Conservation (phyloP, 2,888 invertebrate species). For the Lepeophtheirus nordmannii region DNA sequence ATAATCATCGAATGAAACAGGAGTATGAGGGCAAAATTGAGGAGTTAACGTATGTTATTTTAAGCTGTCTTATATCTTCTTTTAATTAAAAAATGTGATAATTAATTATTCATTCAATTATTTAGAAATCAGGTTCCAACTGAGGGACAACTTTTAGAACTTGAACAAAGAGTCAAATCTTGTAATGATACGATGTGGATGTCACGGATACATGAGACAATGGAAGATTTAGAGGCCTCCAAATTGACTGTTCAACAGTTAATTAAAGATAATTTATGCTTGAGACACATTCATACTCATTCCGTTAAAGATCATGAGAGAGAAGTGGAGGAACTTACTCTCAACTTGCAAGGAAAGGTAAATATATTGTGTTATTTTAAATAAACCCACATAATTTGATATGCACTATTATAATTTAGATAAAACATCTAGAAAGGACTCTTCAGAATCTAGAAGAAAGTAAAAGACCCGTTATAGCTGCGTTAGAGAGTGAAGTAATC, state of each 20-base stretch:
- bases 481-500: not conserved
- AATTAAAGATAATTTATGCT: slow-evolving; percentile 9
- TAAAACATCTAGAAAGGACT: not conserved
- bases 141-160: not conserved
- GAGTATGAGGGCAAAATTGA: not conserved
- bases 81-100: not conserved
- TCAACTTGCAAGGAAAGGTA: not conserved
- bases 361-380: not conserved
- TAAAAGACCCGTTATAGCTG: not conserved
- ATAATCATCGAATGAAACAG: not conserved
- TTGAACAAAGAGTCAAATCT: not conserved
- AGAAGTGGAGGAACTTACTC: not conserved
- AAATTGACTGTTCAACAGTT: slow-evolving; percentile 12
- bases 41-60: not conserved
- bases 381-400: not conserved
- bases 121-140: slow-evolving; percentile 8
- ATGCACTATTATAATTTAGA: not conserved
- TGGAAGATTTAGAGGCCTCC: slow-evolving; percentile 16
- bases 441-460: not conserved
- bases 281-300: not conserved
- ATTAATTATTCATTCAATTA: not conserved
- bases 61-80: no score
- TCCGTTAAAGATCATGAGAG: not conserved
- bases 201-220: not conserved
- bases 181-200: slow-evolving; percentile 8